These are phyloP conservation scores for Hypotaenidia philippensis DNA, from an alignment of 2,797 vertebrate genomes.

Conservation along the genomic window DNA sequence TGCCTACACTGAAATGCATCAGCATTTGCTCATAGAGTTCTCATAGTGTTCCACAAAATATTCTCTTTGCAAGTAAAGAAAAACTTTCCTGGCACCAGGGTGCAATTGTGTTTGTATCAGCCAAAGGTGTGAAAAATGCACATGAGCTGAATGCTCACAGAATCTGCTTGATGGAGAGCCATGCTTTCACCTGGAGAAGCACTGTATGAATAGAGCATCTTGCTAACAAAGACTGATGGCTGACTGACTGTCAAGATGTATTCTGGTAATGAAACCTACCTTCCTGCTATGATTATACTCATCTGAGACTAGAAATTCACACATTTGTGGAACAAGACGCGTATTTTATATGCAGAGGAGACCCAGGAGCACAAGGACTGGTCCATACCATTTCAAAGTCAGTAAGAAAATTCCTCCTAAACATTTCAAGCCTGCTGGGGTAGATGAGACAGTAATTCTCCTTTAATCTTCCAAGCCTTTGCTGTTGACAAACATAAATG, in stretches of 20 bases:
- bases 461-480: background rate
- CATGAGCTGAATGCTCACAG: background rate
- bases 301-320: background rate
- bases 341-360: background rate
- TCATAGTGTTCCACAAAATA: constrained; percentile 6
- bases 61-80: background rate
- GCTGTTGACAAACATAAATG: background rate
- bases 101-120: background rate
- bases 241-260: background rate
- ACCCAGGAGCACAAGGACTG: background rate
- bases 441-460: background rate
- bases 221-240: background rate
- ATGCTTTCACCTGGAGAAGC: background rate
- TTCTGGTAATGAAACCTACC: background rate
- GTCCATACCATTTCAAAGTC: background rate
- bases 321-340: background rate
- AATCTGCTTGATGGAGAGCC: background rate
- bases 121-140: background rate
- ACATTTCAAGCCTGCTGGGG: background rate
- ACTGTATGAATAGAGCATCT: background rate
- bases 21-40: background rate
- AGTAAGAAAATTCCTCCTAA: background rate
- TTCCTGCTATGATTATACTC: background rate
- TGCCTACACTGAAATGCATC: constrained; percentile 1
- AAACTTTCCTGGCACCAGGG: background rate